Evolutionary conservation across 2,888 invertebrate genomes (phyloP).

Genomic region (Chironomus riparius): DNA sequence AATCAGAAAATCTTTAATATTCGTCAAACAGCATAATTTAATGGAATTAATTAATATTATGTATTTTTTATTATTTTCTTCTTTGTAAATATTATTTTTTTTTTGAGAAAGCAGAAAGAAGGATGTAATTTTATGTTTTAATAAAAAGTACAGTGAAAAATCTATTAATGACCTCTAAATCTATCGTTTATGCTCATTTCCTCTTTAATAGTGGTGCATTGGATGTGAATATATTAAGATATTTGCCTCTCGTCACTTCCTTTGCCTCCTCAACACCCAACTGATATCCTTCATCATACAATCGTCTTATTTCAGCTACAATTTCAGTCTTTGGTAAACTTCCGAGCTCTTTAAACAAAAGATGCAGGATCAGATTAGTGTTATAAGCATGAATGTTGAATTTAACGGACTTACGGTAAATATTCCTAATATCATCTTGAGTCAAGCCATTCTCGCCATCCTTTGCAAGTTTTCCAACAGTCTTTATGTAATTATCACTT

Average conservation of each 20-base stretch:
- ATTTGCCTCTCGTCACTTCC: slow-evolving; percentile 93
- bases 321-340: slow-evolving; percentile 70
- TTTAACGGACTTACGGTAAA: slow-evolving; percentile 58
- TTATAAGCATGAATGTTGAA: background rate
- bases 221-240: slow-evolving; percentile 70
- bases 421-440: slow-evolving; percentile 61
- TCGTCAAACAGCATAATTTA: no score
- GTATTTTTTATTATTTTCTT: no score
- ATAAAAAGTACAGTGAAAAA: background rate
- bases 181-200: background rate
- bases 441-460: slow-evolving; percentile 47
- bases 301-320: slow-evolving; percentile 84
- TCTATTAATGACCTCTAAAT: background rate
- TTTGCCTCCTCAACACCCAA: slow-evolving; percentile 90
- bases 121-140: slow-evolving; percentile 20
- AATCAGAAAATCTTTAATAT: no score
- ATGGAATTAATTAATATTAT: no score
- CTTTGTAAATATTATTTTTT: no score
- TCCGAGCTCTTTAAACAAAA: slow-evolving; percentile 53
- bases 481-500: slow-evolving; percentile 41
- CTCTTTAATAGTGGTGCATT: background rate
- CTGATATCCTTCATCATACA: slow-evolving; percentile 91
- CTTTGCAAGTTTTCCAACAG: background rate
- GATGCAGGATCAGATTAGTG: background rate
- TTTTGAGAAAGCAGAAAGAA: slow-evolving; percentile 2